phyloP scores from a whole-genome alignment of 2,888 invertebrate genomes.

The Mamestra brassicae region DNA sequence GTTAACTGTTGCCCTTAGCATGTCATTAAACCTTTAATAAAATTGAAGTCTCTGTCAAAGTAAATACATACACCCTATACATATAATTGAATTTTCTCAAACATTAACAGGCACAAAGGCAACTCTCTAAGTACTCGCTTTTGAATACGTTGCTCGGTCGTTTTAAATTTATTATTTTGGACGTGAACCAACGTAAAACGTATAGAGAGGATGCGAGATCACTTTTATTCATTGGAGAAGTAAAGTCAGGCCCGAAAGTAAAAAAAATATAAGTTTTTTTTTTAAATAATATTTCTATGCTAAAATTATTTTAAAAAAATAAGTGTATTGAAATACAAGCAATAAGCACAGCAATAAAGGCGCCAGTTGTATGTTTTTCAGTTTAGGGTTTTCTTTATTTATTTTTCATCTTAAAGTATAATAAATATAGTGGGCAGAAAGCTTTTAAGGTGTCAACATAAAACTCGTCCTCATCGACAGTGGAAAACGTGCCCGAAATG shows the following conservation, averaged over 20 bases:
- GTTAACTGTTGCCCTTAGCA: too few relatives aligned
- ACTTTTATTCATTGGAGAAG: conserved; percentile 65
- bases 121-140: conserved; percentile 7
- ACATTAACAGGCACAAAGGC: conserved; percentile 25
- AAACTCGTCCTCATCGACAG: too few relatives aligned
- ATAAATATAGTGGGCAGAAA: too few relatives aligned
- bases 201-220: conserved; percentile 57
- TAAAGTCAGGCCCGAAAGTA: conserved; percentile 50
- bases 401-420: too few relatives aligned
- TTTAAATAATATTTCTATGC: not conserved
- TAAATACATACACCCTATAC: not conserved
- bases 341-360: too few relatives aligned
- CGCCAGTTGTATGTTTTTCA: too few relatives aligned
- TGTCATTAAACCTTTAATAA: too few relatives aligned
- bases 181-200: conserved; percentile 68
- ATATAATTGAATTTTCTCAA: conserved; percentile 9
- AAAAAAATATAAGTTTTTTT: not conserved
- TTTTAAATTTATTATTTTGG: conserved; percentile 74
- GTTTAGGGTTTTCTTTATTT: too few relatives aligned
- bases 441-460: too few relatives aligned
- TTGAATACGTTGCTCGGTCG: conserved; percentile 39
- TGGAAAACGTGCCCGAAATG: not conserved
- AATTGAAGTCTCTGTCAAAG: too few relatives aligned
- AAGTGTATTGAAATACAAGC: too few relatives aligned
- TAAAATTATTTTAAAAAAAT: too few relatives aligned